Evolutionary conservation across 2,113 vertebrate species (phyloP).

Genomic region (Neogale vison): DNA sequence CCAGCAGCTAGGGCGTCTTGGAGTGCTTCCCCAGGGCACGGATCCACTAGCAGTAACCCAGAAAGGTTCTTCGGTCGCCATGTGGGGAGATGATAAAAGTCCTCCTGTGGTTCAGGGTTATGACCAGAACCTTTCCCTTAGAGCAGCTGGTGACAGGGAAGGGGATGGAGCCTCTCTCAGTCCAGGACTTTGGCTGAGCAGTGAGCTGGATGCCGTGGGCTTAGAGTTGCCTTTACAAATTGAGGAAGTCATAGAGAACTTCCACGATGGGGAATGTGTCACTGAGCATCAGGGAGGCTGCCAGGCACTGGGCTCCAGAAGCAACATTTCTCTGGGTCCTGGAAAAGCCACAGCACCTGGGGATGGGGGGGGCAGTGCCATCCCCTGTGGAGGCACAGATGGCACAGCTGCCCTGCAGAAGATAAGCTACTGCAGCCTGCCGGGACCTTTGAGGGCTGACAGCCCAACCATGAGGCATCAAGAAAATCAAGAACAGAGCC

Average conservation of each 20-base stretch:
- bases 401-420: neutral
- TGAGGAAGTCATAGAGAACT: conserved; percentile 23
- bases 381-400: neutral
- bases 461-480: neutral
- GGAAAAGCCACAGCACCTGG: neutral
- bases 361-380: neutral
- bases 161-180: neutral
- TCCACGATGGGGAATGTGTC: neutral
- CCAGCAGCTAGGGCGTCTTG: neutral
- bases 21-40: neutral
- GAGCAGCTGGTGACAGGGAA: neutral
- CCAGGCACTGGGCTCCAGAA: neutral
- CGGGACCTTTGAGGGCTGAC: neutral
- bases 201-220: neutral
- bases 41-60: neutral
- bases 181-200: conserved; percentile 51
- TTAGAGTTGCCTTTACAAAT: conserved; percentile 59
- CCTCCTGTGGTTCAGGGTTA: conserved; percentile 3
- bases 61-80: conserved; percentile 35
- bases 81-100: conserved; percentile 44
- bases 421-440: neutral
- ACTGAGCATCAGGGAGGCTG: neutral
- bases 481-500: neutral
- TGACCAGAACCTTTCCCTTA: neutral
- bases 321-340: neutral